phyloP scores from a whole-genome alignment of 1,140 invertebrate species.

The Drosophila pseudoobscura region DNA sequence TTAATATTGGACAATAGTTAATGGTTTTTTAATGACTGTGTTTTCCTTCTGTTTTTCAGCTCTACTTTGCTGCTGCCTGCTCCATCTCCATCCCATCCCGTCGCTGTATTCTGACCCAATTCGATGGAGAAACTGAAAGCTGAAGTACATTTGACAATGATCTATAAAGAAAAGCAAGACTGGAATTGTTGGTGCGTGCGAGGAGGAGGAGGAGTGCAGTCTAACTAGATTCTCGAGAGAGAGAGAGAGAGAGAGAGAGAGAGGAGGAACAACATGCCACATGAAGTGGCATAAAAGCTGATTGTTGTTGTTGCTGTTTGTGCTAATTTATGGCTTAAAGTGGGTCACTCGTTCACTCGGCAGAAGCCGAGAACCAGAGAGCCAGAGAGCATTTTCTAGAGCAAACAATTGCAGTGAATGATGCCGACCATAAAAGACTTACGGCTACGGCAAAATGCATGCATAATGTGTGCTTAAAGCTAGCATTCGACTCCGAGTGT shows the following conservation, averaged over 20 bases:
- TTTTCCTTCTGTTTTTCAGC: slow-evolving; percentile 26
- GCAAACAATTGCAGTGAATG: slow-evolving; percentile 54
- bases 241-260: too few relatives aligned
- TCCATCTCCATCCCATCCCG: not conserved
- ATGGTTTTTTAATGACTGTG: slow-evolving; percentile 69
- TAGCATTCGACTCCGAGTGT: slow-evolving; percentile 19
- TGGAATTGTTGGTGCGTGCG: slow-evolving; percentile 52
- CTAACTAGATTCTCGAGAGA: slow-evolving; percentile 39
- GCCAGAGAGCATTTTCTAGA: slow-evolving; percentile 54
- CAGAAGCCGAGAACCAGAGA: slow-evolving; percentile 5
- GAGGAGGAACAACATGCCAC: too few relatives aligned
- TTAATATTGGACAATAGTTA: slow-evolving; percentile 79
- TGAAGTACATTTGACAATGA: slow-evolving; percentile 45
- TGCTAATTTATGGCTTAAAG: slow-evolving; percentile 73
- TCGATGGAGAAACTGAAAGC: slow-evolving; percentile 39
- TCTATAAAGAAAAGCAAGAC: slow-evolving; percentile 34
- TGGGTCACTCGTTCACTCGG: slow-evolving; percentile 62
- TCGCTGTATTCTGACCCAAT: slow-evolving; percentile 57
- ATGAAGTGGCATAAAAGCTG: slow-evolving; percentile 48
- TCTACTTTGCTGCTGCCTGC: slow-evolving; percentile 22
- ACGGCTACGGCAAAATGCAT: slow-evolving; percentile 50
- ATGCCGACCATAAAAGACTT: slow-evolving; percentile 71
- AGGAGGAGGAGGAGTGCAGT: slow-evolving; percentile 1
- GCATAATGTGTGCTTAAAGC: slow-evolving; percentile 73
- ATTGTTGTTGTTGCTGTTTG: slow-evolving; percentile 32